These are phyloP conservation scores for Plectrocnemia conspersa DNA, from an alignment of 1,140 invertebrate genomes.

Conservation along the genomic window DNA sequence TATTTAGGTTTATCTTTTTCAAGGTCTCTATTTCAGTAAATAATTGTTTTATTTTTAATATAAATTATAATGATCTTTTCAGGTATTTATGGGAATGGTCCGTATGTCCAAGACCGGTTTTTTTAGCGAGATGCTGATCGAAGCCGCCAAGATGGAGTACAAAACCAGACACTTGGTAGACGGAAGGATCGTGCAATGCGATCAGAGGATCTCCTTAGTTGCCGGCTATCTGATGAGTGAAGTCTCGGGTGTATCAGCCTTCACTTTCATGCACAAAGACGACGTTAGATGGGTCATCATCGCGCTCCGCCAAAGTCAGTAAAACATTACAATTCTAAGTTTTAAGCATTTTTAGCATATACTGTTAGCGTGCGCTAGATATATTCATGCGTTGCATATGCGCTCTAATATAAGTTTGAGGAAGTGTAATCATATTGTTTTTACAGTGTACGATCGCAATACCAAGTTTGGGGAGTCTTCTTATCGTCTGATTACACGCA, in stretches of 20 bases:
- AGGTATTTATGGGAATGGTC: constrained; percentile 66
- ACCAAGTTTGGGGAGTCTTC: constrained; percentile 72
- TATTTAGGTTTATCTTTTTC: no score
- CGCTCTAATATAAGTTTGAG: background rate
- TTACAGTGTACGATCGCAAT: constrained; percentile 74
- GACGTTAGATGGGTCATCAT: constrained; percentile 80
- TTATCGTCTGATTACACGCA: constrained; percentile 73
- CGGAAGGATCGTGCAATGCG: constrained; percentile 77
- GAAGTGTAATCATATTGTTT: constrained; percentile 33
- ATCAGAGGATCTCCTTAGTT: constrained; percentile 78
- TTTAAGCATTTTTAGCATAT: background rate
- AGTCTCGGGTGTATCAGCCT: constrained; percentile 73
- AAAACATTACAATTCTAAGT: constrained; percentile 16
- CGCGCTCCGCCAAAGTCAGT: constrained; percentile 78
- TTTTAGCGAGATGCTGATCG: constrained; percentile 63
- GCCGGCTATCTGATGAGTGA: constrained; percentile 82
- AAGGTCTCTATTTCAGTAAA: no score
- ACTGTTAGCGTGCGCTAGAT: background rate
- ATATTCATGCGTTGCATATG: background rate
- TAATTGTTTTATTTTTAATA: no score
- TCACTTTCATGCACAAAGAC: constrained; percentile 81
- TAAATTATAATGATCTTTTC: no score
- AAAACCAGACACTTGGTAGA: constrained; percentile 77
- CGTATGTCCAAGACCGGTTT: constrained; percentile 61
- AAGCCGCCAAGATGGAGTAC: constrained; percentile 77